Percentiles rank a stretch among this genome's conserved stretches.
Conservation (phyloP, 2,888 invertebrate species). For the Tetragnatha montana region DNA sequence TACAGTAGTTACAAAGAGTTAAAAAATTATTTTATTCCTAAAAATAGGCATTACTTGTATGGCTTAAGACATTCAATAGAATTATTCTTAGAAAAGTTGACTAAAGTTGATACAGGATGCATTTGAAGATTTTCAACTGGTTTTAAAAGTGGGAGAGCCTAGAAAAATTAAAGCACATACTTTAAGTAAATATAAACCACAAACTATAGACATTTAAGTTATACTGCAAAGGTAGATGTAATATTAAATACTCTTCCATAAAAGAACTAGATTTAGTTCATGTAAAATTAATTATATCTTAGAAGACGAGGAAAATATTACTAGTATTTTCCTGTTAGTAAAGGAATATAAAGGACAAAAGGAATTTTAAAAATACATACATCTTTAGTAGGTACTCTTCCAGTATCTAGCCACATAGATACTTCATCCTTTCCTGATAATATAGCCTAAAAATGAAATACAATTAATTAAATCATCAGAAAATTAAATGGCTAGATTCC, state of each 20-base stretch:
- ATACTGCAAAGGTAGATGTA: no score
- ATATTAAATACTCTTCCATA: no score
- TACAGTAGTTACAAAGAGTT: no score
- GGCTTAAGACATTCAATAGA: slow-evolving; percentile 63
- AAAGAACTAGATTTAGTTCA: no score
- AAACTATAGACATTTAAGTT: no score
- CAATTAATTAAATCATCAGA: background rate
- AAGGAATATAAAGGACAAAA: background rate
- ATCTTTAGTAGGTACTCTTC: slow-evolving; percentile 66
- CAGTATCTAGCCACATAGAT: slow-evolving; percentile 71
- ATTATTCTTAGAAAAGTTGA: slow-evolving; percentile 85
- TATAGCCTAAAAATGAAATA: slow-evolving; percentile 72
- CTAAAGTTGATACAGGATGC: slow-evolving; percentile 84
- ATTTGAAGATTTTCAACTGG: slow-evolving; percentile 80
- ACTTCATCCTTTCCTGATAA: slow-evolving; percentile 73
- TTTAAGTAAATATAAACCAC: background rate
- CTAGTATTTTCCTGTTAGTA: background rate
- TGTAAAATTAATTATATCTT: no score
- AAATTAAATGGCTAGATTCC: no score
- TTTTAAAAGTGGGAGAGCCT: slow-evolving; percentile 76
- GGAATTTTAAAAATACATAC: slow-evolving; percentile 23
- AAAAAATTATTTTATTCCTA: background rate
- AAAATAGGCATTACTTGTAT: slow-evolving; percentile 16
- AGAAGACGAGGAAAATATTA: background rate
- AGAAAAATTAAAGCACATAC: background rate